Conservation (phyloP, 2,797 vertebrate genomes). For the Acridotheres tristis region DNA sequence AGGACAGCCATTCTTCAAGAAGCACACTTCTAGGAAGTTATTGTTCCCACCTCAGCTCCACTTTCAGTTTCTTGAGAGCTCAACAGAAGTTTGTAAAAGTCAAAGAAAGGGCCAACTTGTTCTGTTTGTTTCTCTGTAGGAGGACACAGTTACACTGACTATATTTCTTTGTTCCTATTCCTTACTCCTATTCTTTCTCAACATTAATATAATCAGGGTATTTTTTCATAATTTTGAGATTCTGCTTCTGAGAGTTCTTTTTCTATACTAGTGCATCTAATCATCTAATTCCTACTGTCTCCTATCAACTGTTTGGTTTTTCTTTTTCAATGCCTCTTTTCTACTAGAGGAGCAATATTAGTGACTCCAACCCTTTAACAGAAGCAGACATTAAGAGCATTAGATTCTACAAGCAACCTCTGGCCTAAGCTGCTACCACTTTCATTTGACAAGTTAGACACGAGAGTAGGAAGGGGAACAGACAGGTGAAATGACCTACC, state of each 20-base stretch:
- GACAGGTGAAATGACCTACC: neutral
- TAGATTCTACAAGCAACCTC: neutral
- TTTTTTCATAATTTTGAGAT: neutral
- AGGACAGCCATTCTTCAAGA: neutral
- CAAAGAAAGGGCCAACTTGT: neutral
- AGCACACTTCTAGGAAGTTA: conserved; percentile 13
- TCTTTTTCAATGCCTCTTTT: neutral
- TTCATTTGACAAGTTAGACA: neutral
- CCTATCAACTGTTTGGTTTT: neutral
- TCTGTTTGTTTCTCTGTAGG: neutral
- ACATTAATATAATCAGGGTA: neutral
- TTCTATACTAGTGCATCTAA: neutral
- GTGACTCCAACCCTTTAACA: neutral
- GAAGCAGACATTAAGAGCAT: neutral
- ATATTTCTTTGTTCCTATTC: neutral
- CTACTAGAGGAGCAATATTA: neutral
- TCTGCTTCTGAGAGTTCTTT: neutral
- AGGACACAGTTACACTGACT: neutral
- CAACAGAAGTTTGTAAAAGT: neutral
- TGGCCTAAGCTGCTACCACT: neutral
- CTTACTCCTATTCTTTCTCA: neutral
- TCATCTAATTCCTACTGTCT: neutral
- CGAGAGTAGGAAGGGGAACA: neutral
- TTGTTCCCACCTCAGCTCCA: conserved; percentile 3
- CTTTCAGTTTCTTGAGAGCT: conserved; percentile 20